Evolutionary conservation across 2,797 vertebrate genomes (phyloP), one percentile per base, ranked within the genome.

Genomic region (Sebastes trivittatus): DNA sequence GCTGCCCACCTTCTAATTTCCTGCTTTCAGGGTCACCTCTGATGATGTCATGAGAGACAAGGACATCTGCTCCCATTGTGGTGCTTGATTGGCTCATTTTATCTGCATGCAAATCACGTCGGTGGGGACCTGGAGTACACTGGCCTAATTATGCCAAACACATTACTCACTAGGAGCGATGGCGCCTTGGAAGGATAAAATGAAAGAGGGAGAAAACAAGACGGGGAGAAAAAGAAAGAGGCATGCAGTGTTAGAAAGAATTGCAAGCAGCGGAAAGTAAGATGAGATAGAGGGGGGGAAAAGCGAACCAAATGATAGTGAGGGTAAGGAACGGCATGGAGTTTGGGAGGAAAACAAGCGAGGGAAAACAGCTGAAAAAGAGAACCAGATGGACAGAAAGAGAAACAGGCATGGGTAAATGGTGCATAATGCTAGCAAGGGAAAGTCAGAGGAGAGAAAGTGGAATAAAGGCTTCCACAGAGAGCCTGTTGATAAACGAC

Each of bases 121-220:
- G 56, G 46, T 22, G 61, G 42, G 72, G 87, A 89, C 86, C 82
- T 66, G 71, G 85, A 89, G 80, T 87, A 83, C 79, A 81, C 69
- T 87, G 82, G 81, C 90, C 91, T 90, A 91, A 93, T 95, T 94
- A 92, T 81, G 83, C 89, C 92, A 83, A 92, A 89, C 84, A 70
- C 86, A 91, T 93, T 82, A 88, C 86, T 92, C 90, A 90, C 72
- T 68, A 67, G 73, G 73, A 89, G 71, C 63, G 7, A 82, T 76
- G 72, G 80, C 16, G 36, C 82, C 80, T 85, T 30, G 73, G 83
- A 87, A 80, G 72, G 73, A 75, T 69, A 9, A 77, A 83, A 78
- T 59, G 34, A 18, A 46, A 67, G 58, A 23, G 74, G 63, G 76
- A 90, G 63, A 72, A n/a, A 73, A 77, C 20, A 18, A 86, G 72